Evolutionary conservation across 1,140 invertebrate species (phyloP).

Genomic region (Neotoxoptera formosana): DNA sequence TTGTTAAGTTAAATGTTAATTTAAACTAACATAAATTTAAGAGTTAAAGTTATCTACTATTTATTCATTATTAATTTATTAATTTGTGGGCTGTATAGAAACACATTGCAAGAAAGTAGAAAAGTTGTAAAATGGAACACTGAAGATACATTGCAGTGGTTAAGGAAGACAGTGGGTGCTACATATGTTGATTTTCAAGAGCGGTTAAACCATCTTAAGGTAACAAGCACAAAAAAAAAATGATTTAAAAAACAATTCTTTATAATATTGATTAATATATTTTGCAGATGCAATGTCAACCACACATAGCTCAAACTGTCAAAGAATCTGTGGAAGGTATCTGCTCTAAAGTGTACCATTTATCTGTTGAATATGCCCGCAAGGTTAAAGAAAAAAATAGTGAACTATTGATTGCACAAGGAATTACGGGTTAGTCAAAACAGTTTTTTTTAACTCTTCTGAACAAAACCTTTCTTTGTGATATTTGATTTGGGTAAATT

Average conservation of each 20-base stretch:
- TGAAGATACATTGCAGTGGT: constrained; percentile 96
- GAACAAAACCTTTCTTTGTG: too few relatives aligned
- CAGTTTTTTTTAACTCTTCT: not conserved
- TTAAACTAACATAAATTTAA: not conserved
- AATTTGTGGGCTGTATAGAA: constrained; percentile 65
- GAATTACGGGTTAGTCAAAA: constrained; percentile 69
- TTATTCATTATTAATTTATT: not conserved
- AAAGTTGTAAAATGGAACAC: constrained; percentile 99
- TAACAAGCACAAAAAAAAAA: constrained; percentile 62
- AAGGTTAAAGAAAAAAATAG: constrained; percentile 90
- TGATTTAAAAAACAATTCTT: not conserved
- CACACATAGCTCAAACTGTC: constrained; percentile 91
- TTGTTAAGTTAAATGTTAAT: not conserved
- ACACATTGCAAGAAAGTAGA: constrained; percentile 89
- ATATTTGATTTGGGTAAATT: too few relatives aligned
- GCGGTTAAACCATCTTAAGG: constrained; percentile 74
- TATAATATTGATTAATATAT: constrained; percentile 8
- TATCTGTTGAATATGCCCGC: constrained; percentile 89
- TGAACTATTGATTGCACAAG: constrained; percentile 85
- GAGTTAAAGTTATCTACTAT: not conserved
- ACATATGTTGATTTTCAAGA: constrained; percentile 96
- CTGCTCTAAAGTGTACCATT: constrained; percentile 91
- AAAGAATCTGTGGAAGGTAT: constrained; percentile 95
- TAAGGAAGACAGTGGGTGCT: constrained; percentile 91
- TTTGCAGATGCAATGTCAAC: constrained; percentile 87